phyloP scores from a whole-genome alignment of 2,888 invertebrate species.

The Andrena hattorfiana region DNA sequence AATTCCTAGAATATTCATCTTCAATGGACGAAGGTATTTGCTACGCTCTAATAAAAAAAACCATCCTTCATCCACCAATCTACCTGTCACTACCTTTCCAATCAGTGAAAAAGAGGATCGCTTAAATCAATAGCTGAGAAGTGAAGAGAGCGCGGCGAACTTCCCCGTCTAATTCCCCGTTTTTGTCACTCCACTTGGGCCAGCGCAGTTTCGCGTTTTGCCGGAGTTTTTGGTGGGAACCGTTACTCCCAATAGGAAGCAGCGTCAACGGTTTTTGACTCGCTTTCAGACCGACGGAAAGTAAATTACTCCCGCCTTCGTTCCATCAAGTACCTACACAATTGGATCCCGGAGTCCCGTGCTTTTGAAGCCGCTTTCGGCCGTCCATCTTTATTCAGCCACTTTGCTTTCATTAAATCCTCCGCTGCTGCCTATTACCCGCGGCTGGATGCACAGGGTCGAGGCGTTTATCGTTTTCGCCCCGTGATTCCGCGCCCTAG shows the following conservation, averaged over 20 bases:
- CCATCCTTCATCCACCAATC: too few relatives aligned
- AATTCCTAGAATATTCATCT: too few relatives aligned
- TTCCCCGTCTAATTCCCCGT: not conserved
- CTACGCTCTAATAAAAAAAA: too few relatives aligned
- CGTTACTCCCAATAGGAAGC: slow-evolving; percentile 16
- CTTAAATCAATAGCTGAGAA: not conserved
- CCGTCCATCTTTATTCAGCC: slow-evolving; percentile 39
- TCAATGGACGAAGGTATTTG: too few relatives aligned
- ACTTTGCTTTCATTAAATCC: slow-evolving; percentile 42
- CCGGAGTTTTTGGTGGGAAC: slow-evolving; percentile 21
- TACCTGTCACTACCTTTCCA: not conserved
- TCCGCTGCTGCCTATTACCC: not conserved
- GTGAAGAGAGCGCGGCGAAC: not conserved
- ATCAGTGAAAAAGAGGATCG: not conserved
- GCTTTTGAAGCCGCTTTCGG: slow-evolving; percentile 35
- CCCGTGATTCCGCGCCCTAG: not conserved
- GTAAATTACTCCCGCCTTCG: slow-evolving; percentile 33
- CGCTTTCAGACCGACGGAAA: slow-evolving; percentile 9
- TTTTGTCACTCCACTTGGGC: too few relatives aligned
- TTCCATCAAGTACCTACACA: slow-evolving; percentile 25
- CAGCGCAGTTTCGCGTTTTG: slow-evolving; percentile 17
- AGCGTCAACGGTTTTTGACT: slow-evolving; percentile 25
- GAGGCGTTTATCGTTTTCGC: slow-evolving; percentile 25
- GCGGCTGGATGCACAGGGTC: not conserved
- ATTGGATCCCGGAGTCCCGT: slow-evolving; percentile 32